Evolutionary conservation across 2,797 vertebrate species (phyloP), one percentile per base, ranked within the genome.

Genomic region (Monodelphis domestica): DNA sequence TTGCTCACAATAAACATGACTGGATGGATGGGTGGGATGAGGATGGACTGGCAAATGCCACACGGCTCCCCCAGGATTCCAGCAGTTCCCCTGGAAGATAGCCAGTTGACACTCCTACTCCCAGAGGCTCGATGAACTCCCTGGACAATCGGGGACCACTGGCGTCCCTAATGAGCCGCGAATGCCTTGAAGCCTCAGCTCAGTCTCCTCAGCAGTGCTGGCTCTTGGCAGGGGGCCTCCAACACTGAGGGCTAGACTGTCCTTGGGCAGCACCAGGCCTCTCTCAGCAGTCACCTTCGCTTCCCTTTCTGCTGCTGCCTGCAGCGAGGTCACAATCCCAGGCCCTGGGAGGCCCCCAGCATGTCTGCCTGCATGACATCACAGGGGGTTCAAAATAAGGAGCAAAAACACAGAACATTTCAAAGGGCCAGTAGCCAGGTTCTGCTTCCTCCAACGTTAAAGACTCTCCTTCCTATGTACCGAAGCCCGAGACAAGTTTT

Each of bases 321-420:
- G 17, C 63, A 26, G 30, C 94, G 89, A 98, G 95, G 95, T 97
- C 96, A 98, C 87, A 98, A 97, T 95, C 95, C 96, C 95, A 91
- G 91, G 91, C 93, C 97, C 96, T 94, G 63, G 94, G 94, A 94
- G 91, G 90, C 89, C 94, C 94, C 55, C 33, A 91, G 84, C 57
- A n/a, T 89, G 26, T 87, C 94, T 24, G 92, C 84, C 78, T 95
- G 90, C 29, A 55, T 70, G 94, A 95, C 87, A 87, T 95, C 59
- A 88, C 2, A 96, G 93, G 57, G 94, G 87, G 38, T 91, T 95
- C 63, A 90, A 91, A 92, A 33, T 91, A 30, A 78, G 87, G 94
- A 89, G 56, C 52, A 88, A 11, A 78, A 45, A 78, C 9, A 45
- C 38, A 78, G 59, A n/a, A 56, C 57, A 57, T 87, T 90, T 94